These are phyloP conservation scores for Propsilocerus akamusi DNA, from an alignment of 1,140 invertebrate genomes.

Conservation along the genomic window DNA sequence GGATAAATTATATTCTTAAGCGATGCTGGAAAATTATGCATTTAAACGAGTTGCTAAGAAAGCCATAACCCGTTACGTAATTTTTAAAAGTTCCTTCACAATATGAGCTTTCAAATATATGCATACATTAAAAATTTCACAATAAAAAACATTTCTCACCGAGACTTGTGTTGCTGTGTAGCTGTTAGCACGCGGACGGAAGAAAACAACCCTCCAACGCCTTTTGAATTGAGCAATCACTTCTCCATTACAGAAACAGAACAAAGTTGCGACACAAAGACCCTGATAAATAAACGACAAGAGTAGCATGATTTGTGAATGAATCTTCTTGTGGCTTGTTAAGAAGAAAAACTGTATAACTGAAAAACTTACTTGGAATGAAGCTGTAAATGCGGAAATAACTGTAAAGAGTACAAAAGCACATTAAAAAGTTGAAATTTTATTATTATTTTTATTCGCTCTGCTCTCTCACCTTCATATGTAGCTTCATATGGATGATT, in stretches of 20 bases:
- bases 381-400: constrained; percentile 63
- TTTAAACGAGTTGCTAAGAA: too few relatives aligned
- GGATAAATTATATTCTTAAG: too few relatives aligned
- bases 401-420: constrained; percentile 7
- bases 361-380: constrained; percentile 58
- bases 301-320: constrained; percentile 7
- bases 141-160: too few relatives aligned
- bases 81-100: too few relatives aligned
- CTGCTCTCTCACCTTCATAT: constrained; percentile 48
- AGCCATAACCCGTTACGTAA: too few relatives aligned
- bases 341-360: not conserved
- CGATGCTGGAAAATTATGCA: too few relatives aligned
- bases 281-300: constrained; percentile 43
- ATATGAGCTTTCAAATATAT: too few relatives aligned
- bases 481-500: constrained; percentile 47
- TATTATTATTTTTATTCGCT: too few relatives aligned
- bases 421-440: too few relatives aligned
- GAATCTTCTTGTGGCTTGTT: not conserved
- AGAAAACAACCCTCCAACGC: constrained; percentile 50
- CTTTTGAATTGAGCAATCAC: constrained; percentile 64
- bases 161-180: constrained; percentile 68
- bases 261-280: constrained; percentile 74
- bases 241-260: constrained; percentile 93
- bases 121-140: too few relatives aligned
- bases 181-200: constrained; percentile 56